Conservation (phyloP, 1,140 invertebrate genomes). For the Drosophila murphyi region DNA sequence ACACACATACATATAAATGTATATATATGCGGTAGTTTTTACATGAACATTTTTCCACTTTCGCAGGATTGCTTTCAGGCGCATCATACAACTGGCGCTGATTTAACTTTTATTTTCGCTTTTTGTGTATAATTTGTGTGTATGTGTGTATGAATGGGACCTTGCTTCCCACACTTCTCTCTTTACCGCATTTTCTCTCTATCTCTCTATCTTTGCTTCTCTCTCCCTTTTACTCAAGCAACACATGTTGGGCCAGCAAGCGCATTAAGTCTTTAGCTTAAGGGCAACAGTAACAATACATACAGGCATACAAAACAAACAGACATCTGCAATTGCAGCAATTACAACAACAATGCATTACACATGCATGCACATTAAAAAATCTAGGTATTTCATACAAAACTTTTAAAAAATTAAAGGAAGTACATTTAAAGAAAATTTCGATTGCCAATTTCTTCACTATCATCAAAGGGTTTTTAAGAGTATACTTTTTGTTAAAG, state of each 20-base stretch:
- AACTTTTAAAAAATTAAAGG: too few relatives aligned
- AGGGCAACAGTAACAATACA: conserved; percentile 57
- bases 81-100: conserved; percentile 50
- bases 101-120: conserved; percentile 57
- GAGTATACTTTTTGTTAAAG: too few relatives aligned
- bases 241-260: conserved; percentile 41
- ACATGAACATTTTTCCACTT: conserved; percentile 36
- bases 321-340: conserved; percentile 61
- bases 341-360: conserved; percentile 59
- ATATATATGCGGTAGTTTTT: conserved; percentile 11
- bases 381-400: too few relatives aligned
- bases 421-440: too few relatives aligned
- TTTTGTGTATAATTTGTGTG: conserved; percentile 52
- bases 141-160: conserved; percentile 3
- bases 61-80: conserved; percentile 37
- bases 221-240: conserved; percentile 2
- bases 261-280: conserved; percentile 78
- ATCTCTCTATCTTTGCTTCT: not conserved
- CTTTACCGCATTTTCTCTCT: not conserved
- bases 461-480: too few relatives aligned
- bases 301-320: conserved; percentile 53
- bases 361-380: conserved; percentile 10
- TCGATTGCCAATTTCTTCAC: too few relatives aligned
- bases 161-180: not conserved
- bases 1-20: not conserved